phyloP scores from a whole-genome alignment of 2,797 vertebrate genomes.

The Aselliscus stoliczkanus region DNA sequence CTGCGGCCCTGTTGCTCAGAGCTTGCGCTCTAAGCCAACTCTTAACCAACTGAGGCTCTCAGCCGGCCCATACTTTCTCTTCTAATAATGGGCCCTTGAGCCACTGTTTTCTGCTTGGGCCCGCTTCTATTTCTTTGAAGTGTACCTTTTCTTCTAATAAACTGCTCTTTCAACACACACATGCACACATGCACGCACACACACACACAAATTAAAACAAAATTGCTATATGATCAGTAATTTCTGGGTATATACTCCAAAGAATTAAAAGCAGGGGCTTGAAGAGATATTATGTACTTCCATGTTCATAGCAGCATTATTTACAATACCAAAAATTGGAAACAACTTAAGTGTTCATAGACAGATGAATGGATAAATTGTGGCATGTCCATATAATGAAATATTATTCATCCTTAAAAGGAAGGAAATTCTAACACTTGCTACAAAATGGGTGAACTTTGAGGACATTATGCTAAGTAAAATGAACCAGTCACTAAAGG shows the following conservation, averaged over 20 bases:
- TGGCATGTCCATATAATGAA: neutral
- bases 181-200: no score
- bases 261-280: neutral
- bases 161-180: no score
- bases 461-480: neutral
- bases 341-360: neutral
- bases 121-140: no score
- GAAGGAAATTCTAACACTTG: neutral
- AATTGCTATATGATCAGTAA: neutral
- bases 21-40: no score
- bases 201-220: neutral
- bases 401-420: neutral
- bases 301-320: neutral
- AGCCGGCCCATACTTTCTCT: no score
- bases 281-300: neutral
- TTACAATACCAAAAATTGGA: neutral
- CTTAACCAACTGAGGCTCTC: no score
- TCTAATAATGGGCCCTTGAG: no score
- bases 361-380: neutral
- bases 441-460: neutral
- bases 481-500: neutral
- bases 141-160: no score
- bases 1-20: no score
- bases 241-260: neutral
- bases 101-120: no score